Conservation (phyloP, 2,113 vertebrate species). For the Saguinus imperator region DNA sequence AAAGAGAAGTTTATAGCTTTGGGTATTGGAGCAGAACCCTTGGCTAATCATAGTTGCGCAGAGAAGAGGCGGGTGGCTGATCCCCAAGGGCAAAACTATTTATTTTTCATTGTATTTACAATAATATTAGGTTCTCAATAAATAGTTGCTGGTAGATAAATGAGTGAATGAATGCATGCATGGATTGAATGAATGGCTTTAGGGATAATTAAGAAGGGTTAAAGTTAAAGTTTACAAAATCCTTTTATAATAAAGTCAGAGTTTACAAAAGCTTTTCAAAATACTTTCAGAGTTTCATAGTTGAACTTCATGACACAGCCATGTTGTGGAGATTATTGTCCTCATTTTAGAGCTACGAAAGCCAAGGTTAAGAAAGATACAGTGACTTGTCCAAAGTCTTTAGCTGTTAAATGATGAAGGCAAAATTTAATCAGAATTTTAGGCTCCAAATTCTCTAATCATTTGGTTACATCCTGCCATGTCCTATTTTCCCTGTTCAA, state of each 20-base stretch:
- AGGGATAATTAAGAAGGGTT: conserved; percentile 18
- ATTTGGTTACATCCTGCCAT: neutral
- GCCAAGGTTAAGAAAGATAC: conserved; percentile 18
- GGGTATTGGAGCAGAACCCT: neutral
- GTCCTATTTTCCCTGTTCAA: neutral
- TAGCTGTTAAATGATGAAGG: neutral
- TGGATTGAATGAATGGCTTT: neutral
- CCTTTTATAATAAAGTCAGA: neutral
- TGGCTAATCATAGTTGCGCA: neutral
- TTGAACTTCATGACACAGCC: conserved; percentile 16
- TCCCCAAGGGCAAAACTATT: neutral
- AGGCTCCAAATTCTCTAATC: neutral
- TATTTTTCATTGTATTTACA: conserved; percentile 7
- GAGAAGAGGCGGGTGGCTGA: neutral
- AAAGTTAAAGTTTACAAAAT: neutral
- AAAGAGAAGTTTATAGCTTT: neutral
- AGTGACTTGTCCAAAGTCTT: neutral
- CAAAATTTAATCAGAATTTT: conserved; percentile 17
- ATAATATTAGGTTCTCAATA: neutral
- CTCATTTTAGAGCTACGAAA: conserved; percentile 35
- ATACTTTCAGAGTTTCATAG: neutral
- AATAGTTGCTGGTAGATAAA: conserved; percentile 38
- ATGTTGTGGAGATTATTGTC: neutral
- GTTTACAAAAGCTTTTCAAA: neutral
- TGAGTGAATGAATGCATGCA: neutral